Percentiles rank a stretch among this genome's conserved stretches.
Evolutionary conservation across 1,140 invertebrate genomes (phyloP).

Genomic region (Drosophila sucinea): DNA sequence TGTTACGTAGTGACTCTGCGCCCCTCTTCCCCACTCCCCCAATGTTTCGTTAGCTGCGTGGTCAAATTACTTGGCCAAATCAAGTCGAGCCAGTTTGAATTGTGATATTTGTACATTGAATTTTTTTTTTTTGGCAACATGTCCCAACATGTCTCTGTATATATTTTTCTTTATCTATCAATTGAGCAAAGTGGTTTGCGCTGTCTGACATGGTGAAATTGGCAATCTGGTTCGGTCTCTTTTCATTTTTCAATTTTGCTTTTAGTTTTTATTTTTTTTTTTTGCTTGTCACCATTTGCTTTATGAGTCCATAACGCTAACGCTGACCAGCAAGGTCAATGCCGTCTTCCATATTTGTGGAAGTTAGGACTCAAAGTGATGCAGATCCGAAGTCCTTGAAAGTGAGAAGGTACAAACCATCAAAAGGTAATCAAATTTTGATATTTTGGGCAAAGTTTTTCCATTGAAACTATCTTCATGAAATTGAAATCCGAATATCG

Average conservation of each 20-base stretch:
- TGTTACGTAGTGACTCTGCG: conserved; percentile 32
- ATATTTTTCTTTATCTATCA: conserved; percentile 27
- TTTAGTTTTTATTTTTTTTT: conserved; percentile 15
- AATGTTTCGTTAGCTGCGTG: conserved; percentile 17
- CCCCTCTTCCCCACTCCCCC: background rate
- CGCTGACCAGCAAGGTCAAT: conserved; percentile 12
- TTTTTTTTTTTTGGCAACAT: conserved; percentile 13
- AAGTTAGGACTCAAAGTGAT: too few relatives aligned
- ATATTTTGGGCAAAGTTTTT: too few relatives aligned
- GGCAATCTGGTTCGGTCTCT: conserved; percentile 36
- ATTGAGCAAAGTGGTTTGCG: conserved; percentile 28
- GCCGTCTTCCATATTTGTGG: background rate
- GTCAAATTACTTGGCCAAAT: conserved; percentile 46
- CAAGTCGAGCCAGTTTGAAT: conserved; percentile 50
- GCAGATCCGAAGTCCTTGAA: too few relatives aligned
- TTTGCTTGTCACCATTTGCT: conserved; percentile 15
- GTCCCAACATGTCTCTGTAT: conserved; percentile 16
- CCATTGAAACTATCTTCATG: too few relatives aligned
- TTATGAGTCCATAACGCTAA: background rate
- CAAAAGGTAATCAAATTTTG: too few relatives aligned
- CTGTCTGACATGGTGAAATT: conserved; percentile 28
- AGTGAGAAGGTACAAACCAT: too few relatives aligned
- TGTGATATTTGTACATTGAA: conserved; percentile 27
- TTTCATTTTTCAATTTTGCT: background rate
- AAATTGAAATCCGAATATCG: too few relatives aligned